Percentiles rank a stretch among this genome's conserved stretches.
Conservation (phyloP, 2,888 invertebrate genomes). For the Tanytarsus gracilentus region DNA sequence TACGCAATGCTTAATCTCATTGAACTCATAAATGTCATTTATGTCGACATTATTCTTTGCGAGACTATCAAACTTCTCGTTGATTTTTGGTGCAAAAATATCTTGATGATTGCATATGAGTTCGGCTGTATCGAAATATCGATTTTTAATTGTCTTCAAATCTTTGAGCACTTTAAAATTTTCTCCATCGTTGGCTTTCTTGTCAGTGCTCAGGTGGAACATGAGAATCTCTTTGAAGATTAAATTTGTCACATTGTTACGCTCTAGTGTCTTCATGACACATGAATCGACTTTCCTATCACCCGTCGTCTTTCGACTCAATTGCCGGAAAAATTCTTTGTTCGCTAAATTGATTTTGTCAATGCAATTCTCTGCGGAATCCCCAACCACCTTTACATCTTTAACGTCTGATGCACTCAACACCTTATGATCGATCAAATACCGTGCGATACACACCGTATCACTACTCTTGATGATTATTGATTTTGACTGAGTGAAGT, state of each 20-base stretch:
- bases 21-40: slow-evolving; percentile 25
- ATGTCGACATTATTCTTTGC: slow-evolving; percentile 20
- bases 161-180: slow-evolving; percentile 16
- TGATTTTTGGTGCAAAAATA: slow-evolving; percentile 25
- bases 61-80: slow-evolving; percentile 21
- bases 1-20: slow-evolving; percentile 18
- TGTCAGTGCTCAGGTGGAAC: slow-evolving; percentile 5
- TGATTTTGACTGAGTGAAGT: neutral
- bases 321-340: slow-evolving; percentile 18
- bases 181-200: slow-evolving; percentile 1
- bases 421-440: slow-evolving; percentile 10
- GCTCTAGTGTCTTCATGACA: slow-evolving; percentile 8
- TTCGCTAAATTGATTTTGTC: slow-evolving; percentile 22
- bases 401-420: slow-evolving; percentile 6
- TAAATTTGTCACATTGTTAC: slow-evolving; percentile 22
- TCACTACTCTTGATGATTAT: slow-evolving; percentile 13
- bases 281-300: slow-evolving; percentile 16
- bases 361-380: slow-evolving; percentile 3
- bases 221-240: slow-evolving; percentile 26
- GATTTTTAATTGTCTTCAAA: slow-evolving; percentile 18
- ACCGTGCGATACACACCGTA: slow-evolving; percentile 13
- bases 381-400: neutral
- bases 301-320: slow-evolving; percentile 15
- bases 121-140: slow-evolving; percentile 16
- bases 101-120: slow-evolving; percentile 24